Conservation (phyloP, 92 coral and sea anemone species). For the Desmophyllum pertusum region DNA sequence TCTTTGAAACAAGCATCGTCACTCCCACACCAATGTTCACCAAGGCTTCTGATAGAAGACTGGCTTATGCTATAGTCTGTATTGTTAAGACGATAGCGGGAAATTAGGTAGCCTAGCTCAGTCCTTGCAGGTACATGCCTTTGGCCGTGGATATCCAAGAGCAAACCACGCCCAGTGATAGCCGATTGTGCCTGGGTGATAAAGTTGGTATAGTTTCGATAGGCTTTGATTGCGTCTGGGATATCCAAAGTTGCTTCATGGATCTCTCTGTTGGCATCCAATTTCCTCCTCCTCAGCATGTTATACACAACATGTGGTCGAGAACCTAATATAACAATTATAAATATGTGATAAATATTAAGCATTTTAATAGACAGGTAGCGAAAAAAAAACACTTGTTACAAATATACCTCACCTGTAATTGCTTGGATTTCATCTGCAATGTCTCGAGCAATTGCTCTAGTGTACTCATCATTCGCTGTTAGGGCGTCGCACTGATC, state of each 20-base stretch:
- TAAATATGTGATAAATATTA: background rate
- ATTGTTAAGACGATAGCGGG: background rate
- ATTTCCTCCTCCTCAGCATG: conserved; percentile 14
- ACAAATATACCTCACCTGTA: background rate
- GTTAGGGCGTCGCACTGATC: background rate
- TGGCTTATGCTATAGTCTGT: background rate
- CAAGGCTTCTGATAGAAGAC: conserved; percentile 33
- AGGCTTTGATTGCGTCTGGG: conserved; percentile 39
- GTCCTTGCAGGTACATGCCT: conserved; percentile 2
- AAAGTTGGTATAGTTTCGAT: conserved; percentile 13
- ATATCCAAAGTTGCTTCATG: conserved; percentile 41
- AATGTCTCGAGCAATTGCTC: conserved; percentile 6
- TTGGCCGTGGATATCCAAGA: conserved; percentile 47
- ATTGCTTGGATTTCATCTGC: background rate
- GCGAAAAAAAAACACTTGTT: no score
- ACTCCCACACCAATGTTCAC: conserved; percentile 1
- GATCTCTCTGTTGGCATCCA: conserved; percentile 40
- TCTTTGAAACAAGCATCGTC: conserved; percentile 17
- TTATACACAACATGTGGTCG: conserved; percentile 55
- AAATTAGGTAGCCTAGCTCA: conserved; percentile 43
- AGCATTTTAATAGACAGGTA: no score
- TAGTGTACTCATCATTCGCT: background rate
- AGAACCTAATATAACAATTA: no score
- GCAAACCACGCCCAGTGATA: conserved; percentile 12
- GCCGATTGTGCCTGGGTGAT: conserved; percentile 19